phyloP scores from a whole-genome alignment of 2,797 vertebrate genomes.

The Phataginus tetradactyla region DNA sequence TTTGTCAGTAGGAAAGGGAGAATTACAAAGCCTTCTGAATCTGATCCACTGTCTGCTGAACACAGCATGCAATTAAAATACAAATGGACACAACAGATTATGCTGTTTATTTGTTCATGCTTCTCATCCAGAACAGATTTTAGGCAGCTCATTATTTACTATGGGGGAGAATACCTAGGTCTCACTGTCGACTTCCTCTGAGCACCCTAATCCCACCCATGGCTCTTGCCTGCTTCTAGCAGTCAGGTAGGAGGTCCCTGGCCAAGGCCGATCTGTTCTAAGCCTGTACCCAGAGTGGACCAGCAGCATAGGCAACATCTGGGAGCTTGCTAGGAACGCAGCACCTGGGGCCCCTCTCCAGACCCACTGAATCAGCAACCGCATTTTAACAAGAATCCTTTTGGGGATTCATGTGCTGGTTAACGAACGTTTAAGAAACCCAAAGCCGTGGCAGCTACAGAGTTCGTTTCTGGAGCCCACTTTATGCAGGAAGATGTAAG shows the following conservation, averaged over 20 bases:
- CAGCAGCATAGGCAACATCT: neutral
- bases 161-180: neutral
- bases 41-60: neutral
- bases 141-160: neutral
- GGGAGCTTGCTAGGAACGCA: neutral
- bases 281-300: neutral
- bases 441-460: neutral
- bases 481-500: neutral
- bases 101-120: slow-evolving; percentile 2
- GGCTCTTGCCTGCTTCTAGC: neutral
- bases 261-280: neutral
- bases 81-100: slow-evolving; percentile 21
- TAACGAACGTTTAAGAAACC: slow-evolving; percentile 4
- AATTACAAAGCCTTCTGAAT: neutral
- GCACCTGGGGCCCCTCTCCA: neutral
- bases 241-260: neutral
- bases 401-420: neutral
- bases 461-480: neutral
- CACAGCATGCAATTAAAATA: slow-evolving; percentile 13
- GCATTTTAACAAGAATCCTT: neutral
- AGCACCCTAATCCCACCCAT: neutral
- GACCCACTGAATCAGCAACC: neutral
- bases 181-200: neutral
- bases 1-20: neutral
- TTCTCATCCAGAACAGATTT: neutral